Evolutionary conservation across 2,888 invertebrate species (phyloP).

Genomic region (Drosophila niveifrons): DNA sequence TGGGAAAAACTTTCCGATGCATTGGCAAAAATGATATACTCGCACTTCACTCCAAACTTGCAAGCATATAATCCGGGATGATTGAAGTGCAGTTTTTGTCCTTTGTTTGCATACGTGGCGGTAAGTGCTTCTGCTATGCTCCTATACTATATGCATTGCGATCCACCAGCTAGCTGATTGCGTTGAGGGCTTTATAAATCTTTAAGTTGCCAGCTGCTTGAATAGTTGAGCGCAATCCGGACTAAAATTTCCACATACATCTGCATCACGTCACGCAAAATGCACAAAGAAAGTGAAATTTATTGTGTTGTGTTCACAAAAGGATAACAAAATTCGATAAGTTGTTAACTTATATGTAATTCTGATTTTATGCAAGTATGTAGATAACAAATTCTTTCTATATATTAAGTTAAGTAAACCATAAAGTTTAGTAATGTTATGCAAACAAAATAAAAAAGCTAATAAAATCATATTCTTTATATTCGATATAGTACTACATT

Average conservation of each 20-base stretch:
- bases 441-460: no score
- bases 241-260: no score
- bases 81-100: constrained; percentile 51
- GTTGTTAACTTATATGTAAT: neutral
- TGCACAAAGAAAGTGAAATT: neutral
- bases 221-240: neutral
- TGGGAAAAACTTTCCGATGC: constrained; percentile 17
- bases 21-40: constrained; percentile 39
- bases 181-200: constrained; percentile 15
- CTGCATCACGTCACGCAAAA: neutral
- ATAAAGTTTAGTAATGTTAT: no score
- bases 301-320: neutral
- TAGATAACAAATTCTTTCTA: no score
- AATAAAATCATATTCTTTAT: no score
- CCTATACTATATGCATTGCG: constrained; percentile 8
- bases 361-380: no score
- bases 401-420: no score
- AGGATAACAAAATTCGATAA: neutral
- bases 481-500: no score
- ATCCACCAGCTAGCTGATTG: constrained; percentile 4
- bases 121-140: constrained; percentile 12
- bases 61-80: constrained; percentile 45
- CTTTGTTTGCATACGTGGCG: constrained; percentile 20
- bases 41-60: constrained; percentile 10
- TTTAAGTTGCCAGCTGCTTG: constrained; percentile 10